phyloP scores from a whole-genome alignment of 2,888 invertebrate species.

The Sesamia inferens region DNA sequence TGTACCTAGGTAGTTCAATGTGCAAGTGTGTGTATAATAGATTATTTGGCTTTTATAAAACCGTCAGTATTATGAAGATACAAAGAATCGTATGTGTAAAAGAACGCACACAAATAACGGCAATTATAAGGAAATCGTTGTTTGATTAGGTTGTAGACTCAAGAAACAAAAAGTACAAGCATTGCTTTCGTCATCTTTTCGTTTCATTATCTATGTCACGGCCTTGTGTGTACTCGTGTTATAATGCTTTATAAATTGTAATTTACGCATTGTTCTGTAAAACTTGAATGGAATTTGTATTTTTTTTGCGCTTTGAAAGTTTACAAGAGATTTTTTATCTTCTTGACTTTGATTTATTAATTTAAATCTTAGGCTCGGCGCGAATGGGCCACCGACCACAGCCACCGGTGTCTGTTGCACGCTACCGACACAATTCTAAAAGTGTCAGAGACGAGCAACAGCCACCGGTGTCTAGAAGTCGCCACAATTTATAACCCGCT shows the following conservation, averaged over 20 bases:
- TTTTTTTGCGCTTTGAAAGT: not conserved
- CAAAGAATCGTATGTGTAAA: not conserved
- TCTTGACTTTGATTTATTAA: conserved; percentile 3
- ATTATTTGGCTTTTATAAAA: not conserved
- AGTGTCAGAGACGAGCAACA: too few species aligned
- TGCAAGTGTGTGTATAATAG: not conserved
- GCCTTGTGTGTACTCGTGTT: not conserved
- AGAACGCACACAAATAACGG: not conserved
- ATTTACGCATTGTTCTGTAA: conserved; percentile 11
- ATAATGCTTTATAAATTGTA: not conserved
- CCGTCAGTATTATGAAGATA: not conserved
- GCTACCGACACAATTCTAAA: too few species aligned
- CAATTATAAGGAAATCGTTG: not conserved
- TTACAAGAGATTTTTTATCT: not conserved
- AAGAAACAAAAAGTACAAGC: not conserved
- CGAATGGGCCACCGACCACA: too few species aligned
- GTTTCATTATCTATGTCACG: conserved; percentile 7
- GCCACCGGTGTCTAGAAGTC: too few species aligned
- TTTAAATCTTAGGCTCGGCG: not conserved
- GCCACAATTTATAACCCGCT: too few species aligned
- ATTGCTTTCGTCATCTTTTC: not conserved
- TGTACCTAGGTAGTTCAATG: too few species aligned
- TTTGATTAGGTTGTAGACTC: not conserved
- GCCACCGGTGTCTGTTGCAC: too few species aligned
- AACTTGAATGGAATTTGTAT: not conserved